phyloP scores from a whole-genome alignment of 1,140 invertebrate genomes.

The Cherax quadricarinatus region DNA sequence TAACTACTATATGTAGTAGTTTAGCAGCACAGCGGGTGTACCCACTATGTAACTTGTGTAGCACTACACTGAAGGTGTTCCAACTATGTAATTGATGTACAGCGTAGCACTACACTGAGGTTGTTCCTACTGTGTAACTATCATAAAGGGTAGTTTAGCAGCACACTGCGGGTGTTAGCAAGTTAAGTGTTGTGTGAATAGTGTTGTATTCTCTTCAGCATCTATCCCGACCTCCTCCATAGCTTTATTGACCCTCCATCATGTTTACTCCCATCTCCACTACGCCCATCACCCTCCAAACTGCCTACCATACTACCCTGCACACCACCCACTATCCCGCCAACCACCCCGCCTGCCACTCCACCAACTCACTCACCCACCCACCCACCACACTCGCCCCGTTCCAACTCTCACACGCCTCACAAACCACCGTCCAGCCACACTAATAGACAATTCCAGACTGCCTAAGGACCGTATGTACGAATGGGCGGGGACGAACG shows the following conservation, averaged over 20 bases:
- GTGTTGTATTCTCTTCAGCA: no score
- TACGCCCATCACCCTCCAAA: neutral
- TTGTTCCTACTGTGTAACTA: no score
- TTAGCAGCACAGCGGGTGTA: no score
- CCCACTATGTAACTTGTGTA: no score
- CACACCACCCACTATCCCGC: neutral
- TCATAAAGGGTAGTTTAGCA: no score
- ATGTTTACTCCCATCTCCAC: neutral
- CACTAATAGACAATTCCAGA: slow-evolving; percentile 42
- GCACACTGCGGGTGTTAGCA: no score
- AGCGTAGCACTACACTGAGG: no score
- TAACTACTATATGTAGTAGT: no score
- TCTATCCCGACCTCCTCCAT: neutral
- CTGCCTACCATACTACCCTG: neutral
- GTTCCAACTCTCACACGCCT: neutral
- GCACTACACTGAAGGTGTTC: no score
- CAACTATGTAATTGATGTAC: no score
- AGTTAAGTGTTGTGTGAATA: no score
- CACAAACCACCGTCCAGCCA: slow-evolving; percentile 11
- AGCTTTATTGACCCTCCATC: neutral
- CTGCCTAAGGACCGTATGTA: slow-evolving; percentile 3
- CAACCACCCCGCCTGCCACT: neutral
- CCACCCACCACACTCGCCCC: neutral
- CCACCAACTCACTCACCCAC: neutral
- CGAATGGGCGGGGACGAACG: no score